Percentiles rank a stretch among this genome's conserved stretches.
phyloP scores from a whole-genome alignment of 2,113 vertebrate genomes.

The Gavialis gangeticus region DNA sequence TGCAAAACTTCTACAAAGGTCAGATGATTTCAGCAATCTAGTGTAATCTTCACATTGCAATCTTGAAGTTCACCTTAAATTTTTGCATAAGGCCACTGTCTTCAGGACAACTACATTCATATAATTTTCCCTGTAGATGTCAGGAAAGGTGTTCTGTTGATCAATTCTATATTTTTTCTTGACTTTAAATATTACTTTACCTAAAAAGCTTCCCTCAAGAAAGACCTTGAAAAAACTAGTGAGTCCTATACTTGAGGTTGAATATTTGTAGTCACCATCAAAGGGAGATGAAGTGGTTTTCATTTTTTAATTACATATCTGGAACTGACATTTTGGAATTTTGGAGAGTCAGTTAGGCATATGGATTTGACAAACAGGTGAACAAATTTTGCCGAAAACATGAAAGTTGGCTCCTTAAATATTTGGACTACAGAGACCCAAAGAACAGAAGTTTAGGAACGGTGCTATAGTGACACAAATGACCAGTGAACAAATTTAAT shows the following conservation, averaged over 20 bases:
- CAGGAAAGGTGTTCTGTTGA: background rate
- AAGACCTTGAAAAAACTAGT: background rate
- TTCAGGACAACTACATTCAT: background rate
- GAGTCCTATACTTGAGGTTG: background rate
- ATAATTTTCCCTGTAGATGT: background rate
- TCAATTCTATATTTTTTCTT: background rate
- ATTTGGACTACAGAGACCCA: fast-evolving
- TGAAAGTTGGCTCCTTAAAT: background rate
- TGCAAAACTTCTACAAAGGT: background rate
- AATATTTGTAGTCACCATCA: background rate
- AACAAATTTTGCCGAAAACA: background rate
- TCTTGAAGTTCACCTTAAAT: background rate
- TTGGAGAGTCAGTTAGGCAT: fast-evolving
- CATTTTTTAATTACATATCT: background rate
- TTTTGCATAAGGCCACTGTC: background rate
- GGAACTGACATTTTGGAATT: background rate
- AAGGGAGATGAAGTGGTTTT: background rate
- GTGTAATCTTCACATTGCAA: background rate
- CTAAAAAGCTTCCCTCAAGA: background rate
- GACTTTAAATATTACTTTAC: background rate
- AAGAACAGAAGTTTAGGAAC: fast-evolving
- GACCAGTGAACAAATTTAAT: fast-evolving
- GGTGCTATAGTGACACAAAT: background rate
- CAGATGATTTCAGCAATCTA: background rate
- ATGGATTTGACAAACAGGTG: background rate